Base-by-base conservation (phyloP, 2,797 vertebrate genomes). In the Setipinna tenuifilis region DNA sequence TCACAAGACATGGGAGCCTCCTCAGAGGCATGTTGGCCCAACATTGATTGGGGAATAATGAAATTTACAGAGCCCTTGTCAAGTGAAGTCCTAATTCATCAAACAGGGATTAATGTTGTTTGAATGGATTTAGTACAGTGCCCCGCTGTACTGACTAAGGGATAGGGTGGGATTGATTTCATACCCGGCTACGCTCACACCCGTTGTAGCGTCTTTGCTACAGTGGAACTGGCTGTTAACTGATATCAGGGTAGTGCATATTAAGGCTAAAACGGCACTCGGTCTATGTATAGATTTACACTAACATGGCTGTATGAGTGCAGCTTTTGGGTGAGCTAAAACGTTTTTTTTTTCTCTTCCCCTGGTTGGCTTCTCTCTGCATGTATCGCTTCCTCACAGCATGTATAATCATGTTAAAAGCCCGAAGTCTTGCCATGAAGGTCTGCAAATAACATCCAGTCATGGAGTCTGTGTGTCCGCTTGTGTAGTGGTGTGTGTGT, bases 401-500 rank as follows among this genome's bases (percentile, higher is more conserved):
- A 41, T 84, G 71, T 65, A 50, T 85, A 84, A 88, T 88, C 84
- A 85, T 82, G 16, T 59, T 84, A 83, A 59, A 87, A 87, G 85
- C 86, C 50, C 31, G 35, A 78, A 83, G 85, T 88, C 84, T 83
- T 65, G 62, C 84, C 85, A 85, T 81, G 83, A 58, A 84, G 84
- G 75, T 86, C 62, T 85, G 25, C 50, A 78, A 78, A 78, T 35
- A 78, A 25, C 71, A 78, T 78, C 21, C 71, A 78, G 71, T 17
- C 71, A 78, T 41, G 35, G 9, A 54, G 50, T 9, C 35, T 71
- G 14, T 71, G 28, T 71, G 2, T 71, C 10, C 31, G 62, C 23
- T 2, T 59, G 58, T 59, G 58, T 59, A 17, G 62, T 25, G 23
- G 2, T 68, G 9, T 68, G 25, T 68, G 62, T 68, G 25, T 68